phyloP scores from a whole-genome alignment of 2,113 vertebrate species.

The Channa argus region DNA sequence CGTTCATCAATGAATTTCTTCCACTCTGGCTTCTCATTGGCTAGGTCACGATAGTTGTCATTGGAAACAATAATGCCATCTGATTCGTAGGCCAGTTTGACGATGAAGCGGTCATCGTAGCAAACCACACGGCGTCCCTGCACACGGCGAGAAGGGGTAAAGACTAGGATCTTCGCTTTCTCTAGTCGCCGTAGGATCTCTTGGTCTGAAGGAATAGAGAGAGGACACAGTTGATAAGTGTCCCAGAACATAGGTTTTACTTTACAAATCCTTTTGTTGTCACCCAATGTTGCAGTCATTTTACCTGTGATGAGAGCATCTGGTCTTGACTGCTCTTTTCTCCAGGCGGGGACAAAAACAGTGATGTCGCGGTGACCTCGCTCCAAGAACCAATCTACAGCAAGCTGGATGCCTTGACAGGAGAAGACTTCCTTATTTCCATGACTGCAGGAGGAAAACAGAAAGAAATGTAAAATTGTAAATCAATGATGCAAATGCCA shows the following conservation, averaged over 20 bases:
- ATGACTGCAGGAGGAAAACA: slow-evolving; percentile 85
- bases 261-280: neutral
- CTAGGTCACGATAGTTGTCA: slow-evolving; percentile 97
- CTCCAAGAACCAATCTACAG: slow-evolving; percentile 98
- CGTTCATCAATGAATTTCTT: slow-evolving; percentile 98
- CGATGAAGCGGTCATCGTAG: slow-evolving; percentile 97
- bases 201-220: slow-evolving; percentile 85
- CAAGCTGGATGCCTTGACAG: slow-evolving; percentile 96
- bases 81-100: slow-evolving; percentile 95
- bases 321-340: slow-evolving; percentile 97
- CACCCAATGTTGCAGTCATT: neutral
- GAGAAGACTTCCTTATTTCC: slow-evolving; percentile 99
- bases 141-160: slow-evolving; percentile 95
- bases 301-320: slow-evolving; percentile 97
- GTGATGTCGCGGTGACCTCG: slow-evolving; percentile 95
- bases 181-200: slow-evolving; percentile 93
- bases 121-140: slow-evolving; percentile 97
- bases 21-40: slow-evolving; percentile 98
- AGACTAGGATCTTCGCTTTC: slow-evolving; percentile 96
- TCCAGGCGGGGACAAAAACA: slow-evolving; percentile 97
- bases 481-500: slow-evolving; percentile 4
- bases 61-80: slow-evolving; percentile 98
- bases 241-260: no score
- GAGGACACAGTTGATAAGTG: no score
- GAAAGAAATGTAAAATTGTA: neutral